These are phyloP conservation scores for Corythaeola cristata DNA, from an alignment of 2,113 vertebrate species.

Conservation along the genomic window DNA sequence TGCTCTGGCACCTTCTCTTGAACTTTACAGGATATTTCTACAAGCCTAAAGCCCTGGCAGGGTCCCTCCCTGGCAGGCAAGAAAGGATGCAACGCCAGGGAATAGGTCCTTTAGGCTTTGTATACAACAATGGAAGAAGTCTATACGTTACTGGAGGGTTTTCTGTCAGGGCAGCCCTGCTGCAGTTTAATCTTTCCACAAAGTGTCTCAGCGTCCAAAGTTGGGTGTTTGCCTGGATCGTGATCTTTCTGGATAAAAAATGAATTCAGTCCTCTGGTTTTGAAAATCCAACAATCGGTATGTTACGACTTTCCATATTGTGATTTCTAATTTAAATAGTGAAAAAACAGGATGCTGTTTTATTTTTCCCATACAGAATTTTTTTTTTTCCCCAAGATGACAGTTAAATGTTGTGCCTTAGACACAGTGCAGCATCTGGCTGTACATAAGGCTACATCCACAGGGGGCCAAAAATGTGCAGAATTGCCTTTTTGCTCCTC, in stretches of 20 bases:
- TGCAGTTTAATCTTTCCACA: not conserved
- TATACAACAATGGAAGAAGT: not conserved
- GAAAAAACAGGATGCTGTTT: not conserved
- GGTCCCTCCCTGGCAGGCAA: not conserved
- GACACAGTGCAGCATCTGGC: not conserved
- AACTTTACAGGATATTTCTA: not conserved
- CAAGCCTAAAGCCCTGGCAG: not conserved
- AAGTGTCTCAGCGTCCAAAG: not conserved
- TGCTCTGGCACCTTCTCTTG: not conserved
- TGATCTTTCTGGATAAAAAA: not conserved
- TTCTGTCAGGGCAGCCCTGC: not conserved
- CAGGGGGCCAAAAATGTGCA: conserved; percentile 42
- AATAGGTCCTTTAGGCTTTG: not conserved
- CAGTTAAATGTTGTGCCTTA: not conserved
- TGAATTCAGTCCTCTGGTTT: not conserved
- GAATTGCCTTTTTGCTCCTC: not conserved
- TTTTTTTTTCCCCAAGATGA: not conserved
- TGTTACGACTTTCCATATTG: not conserved
- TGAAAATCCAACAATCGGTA: not conserved
- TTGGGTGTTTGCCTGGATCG: not conserved
- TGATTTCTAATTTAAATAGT: not conserved
- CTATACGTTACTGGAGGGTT: not conserved
- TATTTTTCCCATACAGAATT: not conserved
- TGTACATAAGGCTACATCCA: conserved; percentile 1
- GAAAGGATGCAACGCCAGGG: not conserved